phyloP scores from a whole-genome alignment of 2,113 vertebrate species.

The Sterna hirundo region DNA sequence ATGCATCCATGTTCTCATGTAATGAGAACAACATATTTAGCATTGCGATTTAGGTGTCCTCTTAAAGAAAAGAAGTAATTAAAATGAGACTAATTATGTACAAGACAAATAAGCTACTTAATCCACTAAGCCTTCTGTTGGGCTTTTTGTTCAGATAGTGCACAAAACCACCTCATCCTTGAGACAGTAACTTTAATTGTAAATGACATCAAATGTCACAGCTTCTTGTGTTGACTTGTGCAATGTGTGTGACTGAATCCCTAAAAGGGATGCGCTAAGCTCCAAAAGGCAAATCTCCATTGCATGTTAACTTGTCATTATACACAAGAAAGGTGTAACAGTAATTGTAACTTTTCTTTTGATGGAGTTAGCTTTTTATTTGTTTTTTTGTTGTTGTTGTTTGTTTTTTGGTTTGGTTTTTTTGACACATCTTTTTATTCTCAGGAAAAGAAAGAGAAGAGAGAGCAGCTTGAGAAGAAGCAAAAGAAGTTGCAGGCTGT shows the following conservation, averaged over 20 bases:
- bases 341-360: not conserved
- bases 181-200: not conserved
- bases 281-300: not conserved
- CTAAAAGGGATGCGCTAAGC: not conserved
- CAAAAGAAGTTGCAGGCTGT: constrained; percentile 74
- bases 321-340: not conserved
- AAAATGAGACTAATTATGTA: not conserved
- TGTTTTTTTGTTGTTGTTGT: not conserved
- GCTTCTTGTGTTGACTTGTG: not conserved
- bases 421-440: not conserved
- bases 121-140: not conserved
- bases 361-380: not conserved
- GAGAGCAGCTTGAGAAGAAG: constrained; percentile 76
- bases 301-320: not conserved
- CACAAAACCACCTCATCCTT: not conserved
- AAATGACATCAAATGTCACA: not conserved
- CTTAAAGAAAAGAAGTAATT: not conserved
- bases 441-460: constrained; percentile 85
- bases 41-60: not conserved
- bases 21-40: not conserved
- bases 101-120: not conserved
- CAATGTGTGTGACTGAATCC: not conserved
- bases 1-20: not conserved
- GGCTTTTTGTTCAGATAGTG: not conserved
- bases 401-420: not conserved